Evolutionary conservation across 2,113 vertebrate genomes (phyloP), one percentile per base, ranked within the genome.

Genomic region (Vulpes lagopus): DNA sequence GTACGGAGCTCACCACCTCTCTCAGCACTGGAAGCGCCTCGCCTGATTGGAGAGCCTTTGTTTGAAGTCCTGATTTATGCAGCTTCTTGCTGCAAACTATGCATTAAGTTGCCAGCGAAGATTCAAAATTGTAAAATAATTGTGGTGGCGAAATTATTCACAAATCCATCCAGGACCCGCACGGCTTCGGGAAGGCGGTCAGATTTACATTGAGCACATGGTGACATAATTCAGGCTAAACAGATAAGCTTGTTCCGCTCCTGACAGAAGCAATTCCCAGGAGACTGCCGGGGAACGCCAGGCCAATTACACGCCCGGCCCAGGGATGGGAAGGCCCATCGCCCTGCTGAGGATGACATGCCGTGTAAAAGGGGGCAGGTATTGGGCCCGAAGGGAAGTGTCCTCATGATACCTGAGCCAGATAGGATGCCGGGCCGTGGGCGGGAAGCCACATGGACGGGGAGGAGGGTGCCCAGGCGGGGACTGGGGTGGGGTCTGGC

Each of bases 211-310:
- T 2, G 84, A 96, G 97, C 97, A 73, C 89, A 35, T 90, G 96
- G 98, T 57, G 98, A 96, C 98, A 98, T 98, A 98, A 98, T 97
- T 98, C 71, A 93, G 95, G 89, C 94, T 98, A 96, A 98, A 98
- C 84, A 98, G 98, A 98, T 98, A 95, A 98, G 94, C 95, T 64
- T 93, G 96, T 98, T 98, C 78, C 2, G 22, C 76, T 97, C 80
- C 93, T 97, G 98, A 97, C 92, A 98, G 97, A 98, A 98, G 96
- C 1, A 51, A 97, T 98, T 98, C 98, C 86, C 96, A 32, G 38
- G 89, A 93, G 97, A 81, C 12, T 0, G 81, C 97, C 95, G 95
- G 98, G 96, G 95, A 0, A 32, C 88, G 93, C 97, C 96, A 94
- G 97, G 96, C 91, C 96, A 65, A 30, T 97, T 93, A 60, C 11